Percentiles rank a stretch among this genome's conserved stretches.
Conservation (phyloP, 2,888 invertebrate genomes). For the Belgica antarctica region DNA sequence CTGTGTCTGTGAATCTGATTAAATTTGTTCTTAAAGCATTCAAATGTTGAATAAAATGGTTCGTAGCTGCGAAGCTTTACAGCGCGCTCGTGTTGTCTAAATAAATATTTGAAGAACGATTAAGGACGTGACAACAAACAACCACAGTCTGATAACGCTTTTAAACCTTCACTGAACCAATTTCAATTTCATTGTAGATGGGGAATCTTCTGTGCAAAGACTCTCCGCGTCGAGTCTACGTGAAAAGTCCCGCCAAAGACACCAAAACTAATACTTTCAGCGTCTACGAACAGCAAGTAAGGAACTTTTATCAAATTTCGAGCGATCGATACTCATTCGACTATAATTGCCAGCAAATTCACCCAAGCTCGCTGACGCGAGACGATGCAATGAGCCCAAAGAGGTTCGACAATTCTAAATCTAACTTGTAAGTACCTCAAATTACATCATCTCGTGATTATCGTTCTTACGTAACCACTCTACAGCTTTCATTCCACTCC, state of each 20-base stretch:
- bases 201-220: constrained; percentile 30
- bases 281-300: not conserved
- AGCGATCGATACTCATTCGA: not conserved
- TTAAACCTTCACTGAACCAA: not conserved
- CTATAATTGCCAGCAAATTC: not conserved
- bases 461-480: not conserved
- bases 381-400: not conserved
- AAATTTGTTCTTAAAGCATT: not conserved
- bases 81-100: not conserved
- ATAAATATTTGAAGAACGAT: constrained; percentile 11
- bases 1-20: not conserved
- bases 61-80: not conserved
- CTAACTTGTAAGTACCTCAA: constrained; percentile 7
- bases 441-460: not conserved
- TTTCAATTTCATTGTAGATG: not conserved
- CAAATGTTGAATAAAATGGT: not conserved
- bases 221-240: constrained; percentile 19
- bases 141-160: constrained; percentile 10
- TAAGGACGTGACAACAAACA: not conserved
- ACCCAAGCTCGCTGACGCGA: not conserved
- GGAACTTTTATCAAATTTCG: not conserved
- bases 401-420: not conserved
- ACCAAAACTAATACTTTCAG: not conserved
- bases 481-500: constrained; percentile 27
- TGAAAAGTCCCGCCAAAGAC: not conserved